Evolutionary conservation across 2,113 vertebrate species (phyloP).

Genomic region (Procapra przewalskii): DNA sequence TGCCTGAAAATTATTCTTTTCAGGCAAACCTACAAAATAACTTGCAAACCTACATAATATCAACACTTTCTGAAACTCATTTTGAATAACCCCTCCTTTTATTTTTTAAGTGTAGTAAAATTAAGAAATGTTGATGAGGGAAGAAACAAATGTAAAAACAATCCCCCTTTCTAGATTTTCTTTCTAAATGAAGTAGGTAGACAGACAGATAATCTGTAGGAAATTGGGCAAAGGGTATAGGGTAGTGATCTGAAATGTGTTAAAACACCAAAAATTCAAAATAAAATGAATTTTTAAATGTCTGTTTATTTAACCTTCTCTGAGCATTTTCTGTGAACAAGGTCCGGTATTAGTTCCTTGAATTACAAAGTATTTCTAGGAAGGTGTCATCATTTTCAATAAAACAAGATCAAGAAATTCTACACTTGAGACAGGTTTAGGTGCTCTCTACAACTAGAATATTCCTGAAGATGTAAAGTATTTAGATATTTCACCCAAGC

Average conservation of each 20-base stretch:
- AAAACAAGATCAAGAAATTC: not conserved
- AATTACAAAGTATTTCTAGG: not conserved
- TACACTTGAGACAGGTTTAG: not conserved
- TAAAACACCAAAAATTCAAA: not conserved
- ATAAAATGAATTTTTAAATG: not conserved
- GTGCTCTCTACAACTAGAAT: not conserved
- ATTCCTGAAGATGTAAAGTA: not conserved
- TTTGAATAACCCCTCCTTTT: not conserved
- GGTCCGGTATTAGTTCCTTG: not conserved
- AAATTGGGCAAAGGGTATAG: not conserved
- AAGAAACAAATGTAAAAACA: not conserved
- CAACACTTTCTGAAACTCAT: not conserved
- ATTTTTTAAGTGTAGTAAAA: not conserved
- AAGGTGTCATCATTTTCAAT: not conserved
- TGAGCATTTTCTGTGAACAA: not conserved
- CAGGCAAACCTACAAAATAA: not conserved
- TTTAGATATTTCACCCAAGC: not conserved
- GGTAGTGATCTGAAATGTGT: not conserved
- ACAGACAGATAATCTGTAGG: not conserved
- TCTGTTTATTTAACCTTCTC: not conserved
- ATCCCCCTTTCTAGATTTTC: not conserved
- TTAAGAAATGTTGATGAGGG: not conserved
- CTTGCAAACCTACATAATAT: not conserved
- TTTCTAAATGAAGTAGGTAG: not conserved
- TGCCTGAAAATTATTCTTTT: constrained; percentile 17